A percentile compares a stretch with the other conserved stretches of the same genome.
Evolutionary conservation across 64 coral and sea anemone genomes (phyloP).

Genomic region (Porites australiensis): DNA sequence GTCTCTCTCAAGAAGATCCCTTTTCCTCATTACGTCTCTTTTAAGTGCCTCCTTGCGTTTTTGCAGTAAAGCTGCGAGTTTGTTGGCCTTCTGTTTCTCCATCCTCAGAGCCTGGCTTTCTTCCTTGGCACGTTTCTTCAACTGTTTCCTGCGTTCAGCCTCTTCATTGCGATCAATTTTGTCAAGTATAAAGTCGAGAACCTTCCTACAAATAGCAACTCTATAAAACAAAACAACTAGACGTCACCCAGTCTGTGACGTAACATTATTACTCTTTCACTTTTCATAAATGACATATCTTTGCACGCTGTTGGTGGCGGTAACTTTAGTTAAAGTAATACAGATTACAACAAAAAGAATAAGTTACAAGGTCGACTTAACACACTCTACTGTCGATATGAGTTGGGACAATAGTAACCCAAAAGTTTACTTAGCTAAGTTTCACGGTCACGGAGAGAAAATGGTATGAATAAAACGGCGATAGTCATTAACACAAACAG

Average conservation of each 20-base stretch:
- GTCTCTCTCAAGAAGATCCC: slow-evolving; percentile 88
- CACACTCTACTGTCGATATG: too few species aligned
- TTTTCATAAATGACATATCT: too few species aligned
- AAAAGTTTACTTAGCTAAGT: too few species aligned
- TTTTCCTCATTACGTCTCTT: slow-evolving; percentile 90
- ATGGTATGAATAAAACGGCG: too few species aligned
- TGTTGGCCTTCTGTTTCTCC: slow-evolving; percentile 74
- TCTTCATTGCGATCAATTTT: slow-evolving; percentile 97
- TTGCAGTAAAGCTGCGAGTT: slow-evolving; percentile 81
- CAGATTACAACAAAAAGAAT: too few species aligned
- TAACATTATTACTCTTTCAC: too few species aligned
- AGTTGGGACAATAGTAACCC: too few species aligned
- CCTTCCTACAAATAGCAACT: slow-evolving; percentile 78
- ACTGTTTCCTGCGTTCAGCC: slow-evolving; percentile 75
- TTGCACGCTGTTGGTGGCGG: too few species aligned
- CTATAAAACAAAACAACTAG: slow-evolving; percentile 18
- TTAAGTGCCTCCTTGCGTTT: slow-evolving; percentile 94
- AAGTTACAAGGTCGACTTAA: too few species aligned
- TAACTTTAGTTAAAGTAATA: too few species aligned
- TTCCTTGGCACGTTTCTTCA: slow-evolving; percentile 75
- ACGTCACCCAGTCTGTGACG: not conserved
- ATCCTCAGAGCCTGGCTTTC: slow-evolving; percentile 70
- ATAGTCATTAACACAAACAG: too few species aligned
- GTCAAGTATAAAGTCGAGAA: slow-evolving; percentile 85
- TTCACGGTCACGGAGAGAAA: too few species aligned